Conservation (phyloP, 2,888 invertebrate genomes). For the Sphaeridia pumilis region DNA sequence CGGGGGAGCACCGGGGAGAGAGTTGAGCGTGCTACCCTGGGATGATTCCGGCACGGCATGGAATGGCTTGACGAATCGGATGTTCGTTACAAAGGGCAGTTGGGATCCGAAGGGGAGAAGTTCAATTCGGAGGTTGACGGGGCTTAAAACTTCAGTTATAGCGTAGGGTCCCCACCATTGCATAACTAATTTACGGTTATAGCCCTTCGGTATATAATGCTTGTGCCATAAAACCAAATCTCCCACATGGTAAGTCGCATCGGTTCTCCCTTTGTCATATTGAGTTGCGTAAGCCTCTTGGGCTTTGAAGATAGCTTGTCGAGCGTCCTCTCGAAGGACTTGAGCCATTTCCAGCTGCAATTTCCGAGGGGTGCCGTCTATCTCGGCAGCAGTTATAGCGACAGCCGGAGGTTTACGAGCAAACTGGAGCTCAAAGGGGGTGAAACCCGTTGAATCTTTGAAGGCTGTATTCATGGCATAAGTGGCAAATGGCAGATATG, state of each 20-base stretch:
- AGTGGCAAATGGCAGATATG: background rate
- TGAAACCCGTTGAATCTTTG: background rate
- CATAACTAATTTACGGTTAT: background rate
- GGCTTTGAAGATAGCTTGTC: background rate
- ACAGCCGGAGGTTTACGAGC: background rate
- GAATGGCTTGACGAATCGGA: background rate
- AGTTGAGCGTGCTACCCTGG: too few species aligned
- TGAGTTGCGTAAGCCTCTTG: background rate
- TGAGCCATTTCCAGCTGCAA: background rate
- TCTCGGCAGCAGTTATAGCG: background rate
- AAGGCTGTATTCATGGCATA: background rate
- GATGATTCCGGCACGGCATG: background rate
- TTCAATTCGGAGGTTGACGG: background rate
- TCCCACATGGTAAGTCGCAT: background rate
- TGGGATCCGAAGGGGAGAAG: background rate
- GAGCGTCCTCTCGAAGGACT: background rate
- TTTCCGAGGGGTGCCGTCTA: background rate
- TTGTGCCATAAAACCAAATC: constrained; percentile 1
- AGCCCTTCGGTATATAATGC: background rate
- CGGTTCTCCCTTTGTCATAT: background rate
- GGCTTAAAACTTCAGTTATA: background rate
- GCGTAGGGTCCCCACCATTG: background rate
- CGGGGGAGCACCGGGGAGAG: too few species aligned
- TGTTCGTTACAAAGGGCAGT: background rate
- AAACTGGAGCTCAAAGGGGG: constrained; percentile 7